Conservation (phyloP, 2,888 invertebrate genomes). For the Cremastinae sp. region DNA sequence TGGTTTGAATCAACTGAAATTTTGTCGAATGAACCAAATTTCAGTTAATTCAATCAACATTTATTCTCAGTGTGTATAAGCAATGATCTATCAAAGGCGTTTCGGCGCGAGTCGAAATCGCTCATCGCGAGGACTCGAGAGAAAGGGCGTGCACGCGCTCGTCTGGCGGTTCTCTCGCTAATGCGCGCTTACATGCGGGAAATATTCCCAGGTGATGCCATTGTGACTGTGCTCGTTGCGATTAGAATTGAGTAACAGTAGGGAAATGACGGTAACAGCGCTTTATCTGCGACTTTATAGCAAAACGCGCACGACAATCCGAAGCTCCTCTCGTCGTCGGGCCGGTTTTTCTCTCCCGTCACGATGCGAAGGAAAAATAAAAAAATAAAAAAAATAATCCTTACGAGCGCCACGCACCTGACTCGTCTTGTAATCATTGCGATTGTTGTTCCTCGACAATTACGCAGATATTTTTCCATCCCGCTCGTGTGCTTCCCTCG, state of each 20-base stretch:
- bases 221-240: conserved; percentile 70
- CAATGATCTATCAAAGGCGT: conserved; percentile 5
- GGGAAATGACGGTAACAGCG: conserved; percentile 45
- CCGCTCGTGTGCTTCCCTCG: not conserved
- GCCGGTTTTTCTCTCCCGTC: conserved; percentile 3
- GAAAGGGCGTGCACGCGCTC: conserved; percentile 62
- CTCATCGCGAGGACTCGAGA: conserved; percentile 39
- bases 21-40: no score
- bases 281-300: conserved; percentile 41
- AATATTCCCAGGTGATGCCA: conserved; percentile 77
- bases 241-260: conserved; percentile 70
- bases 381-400: conserved; percentile 23
- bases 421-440: conserved; percentile 41
- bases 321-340: conserved; percentile 27
- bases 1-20: no score
- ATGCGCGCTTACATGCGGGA: conserved; percentile 70
- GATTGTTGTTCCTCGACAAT: conserved; percentile 54
- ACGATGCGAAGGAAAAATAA: conserved; percentile 5
- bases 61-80: no score
- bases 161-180: conserved; percentile 51
- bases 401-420: conserved; percentile 9
- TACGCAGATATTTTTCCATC: conserved; percentile 63
- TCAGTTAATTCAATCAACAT: no score
- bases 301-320: conserved; percentile 27
- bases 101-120: conserved; percentile 1